Conservation (phyloP, 2,888 invertebrate species). For the Drosophila peninsularis region DNA sequence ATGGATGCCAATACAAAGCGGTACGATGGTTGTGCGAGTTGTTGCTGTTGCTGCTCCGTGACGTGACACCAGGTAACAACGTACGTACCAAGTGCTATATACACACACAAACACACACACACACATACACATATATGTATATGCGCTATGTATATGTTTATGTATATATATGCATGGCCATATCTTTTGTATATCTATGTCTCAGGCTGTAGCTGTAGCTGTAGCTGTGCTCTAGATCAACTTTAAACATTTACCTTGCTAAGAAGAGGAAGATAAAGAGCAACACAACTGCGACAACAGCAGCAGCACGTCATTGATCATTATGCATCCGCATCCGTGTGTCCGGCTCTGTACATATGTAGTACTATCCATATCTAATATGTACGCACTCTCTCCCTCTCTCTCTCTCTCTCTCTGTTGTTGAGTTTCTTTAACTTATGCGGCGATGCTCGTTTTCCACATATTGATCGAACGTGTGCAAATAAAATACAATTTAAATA, state of each 20-base stretch:
- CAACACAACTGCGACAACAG: conserved; percentile 10
- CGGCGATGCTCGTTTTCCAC: conserved; percentile 59
- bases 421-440: conserved; percentile 56
- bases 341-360: conserved; percentile 23
- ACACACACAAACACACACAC: conserved; percentile 28
- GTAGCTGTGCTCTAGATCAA: conserved; percentile 54
- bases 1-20: conserved; percentile 76
- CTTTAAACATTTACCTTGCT: conserved; percentile 48
- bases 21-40: conserved; percentile 28
- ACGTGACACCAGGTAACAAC: conserved; percentile 63
- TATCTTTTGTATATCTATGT: conserved; percentile 47
- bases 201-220: conserved; percentile 18
- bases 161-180: conserved; percentile 22
- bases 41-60: conserved; percentile 33
- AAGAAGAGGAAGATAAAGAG: conserved; percentile 15
- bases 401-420: neutral
- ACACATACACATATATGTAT: no score
- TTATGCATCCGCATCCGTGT: conserved; percentile 65
- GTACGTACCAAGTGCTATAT: conserved; percentile 62
- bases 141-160: conserved; percentile 6
- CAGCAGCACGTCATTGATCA: conserved; percentile 38
- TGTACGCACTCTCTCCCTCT: neutral
- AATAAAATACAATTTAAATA: conserved; percentile 82
- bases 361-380: conserved; percentile 14
- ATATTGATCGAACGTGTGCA: conserved; percentile 81